These are phyloP conservation scores for Drosophila kuntzei DNA, from an alignment of 2,888 invertebrate species.

Conservation along the genomic window DNA sequence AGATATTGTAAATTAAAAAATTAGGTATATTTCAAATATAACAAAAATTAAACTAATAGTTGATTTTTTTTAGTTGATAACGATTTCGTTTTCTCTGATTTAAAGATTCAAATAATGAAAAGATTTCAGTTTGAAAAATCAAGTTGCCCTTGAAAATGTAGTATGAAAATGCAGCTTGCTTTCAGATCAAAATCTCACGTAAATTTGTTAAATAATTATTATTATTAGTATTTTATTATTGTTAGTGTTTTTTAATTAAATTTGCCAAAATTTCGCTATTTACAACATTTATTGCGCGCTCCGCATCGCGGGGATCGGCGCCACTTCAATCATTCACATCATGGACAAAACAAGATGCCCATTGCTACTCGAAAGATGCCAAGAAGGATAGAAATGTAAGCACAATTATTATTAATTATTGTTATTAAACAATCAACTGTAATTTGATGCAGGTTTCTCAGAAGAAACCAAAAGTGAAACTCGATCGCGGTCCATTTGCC, in stretches of 20 bases:
- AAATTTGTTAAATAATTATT: constrained; percentile 2
- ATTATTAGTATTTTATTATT: constrained; percentile 9
- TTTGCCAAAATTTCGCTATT: constrained; percentile 43
- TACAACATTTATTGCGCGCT: constrained; percentile 16
- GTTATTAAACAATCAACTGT: not conserved
- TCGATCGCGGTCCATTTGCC: constrained; percentile 58
- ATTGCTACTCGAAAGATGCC: constrained; percentile 12
- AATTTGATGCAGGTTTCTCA: not conserved
- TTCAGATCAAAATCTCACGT: constrained; percentile 1
- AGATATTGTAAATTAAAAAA: no score
- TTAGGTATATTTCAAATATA: no score
- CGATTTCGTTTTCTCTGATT: no score
- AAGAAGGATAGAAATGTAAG: constrained; percentile 5
- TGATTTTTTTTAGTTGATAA: no score
- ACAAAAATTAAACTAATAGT: no score
- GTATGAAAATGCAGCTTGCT: not conserved
- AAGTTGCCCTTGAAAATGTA: constrained; percentile 1
- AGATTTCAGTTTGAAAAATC: not conserved
- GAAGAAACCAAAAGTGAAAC: not conserved
- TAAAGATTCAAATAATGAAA: no score
- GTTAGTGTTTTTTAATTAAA: constrained; percentile 10
- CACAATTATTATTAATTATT: not conserved
- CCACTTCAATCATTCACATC: constrained; percentile 2
- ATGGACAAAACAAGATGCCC: constrained; percentile 1
- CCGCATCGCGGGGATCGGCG: constrained; percentile 13